Evolutionary conservation across 2,888 invertebrate species (phyloP), one percentile per base, ranked within the genome.

Genomic region (Caprella mutica): DNA sequence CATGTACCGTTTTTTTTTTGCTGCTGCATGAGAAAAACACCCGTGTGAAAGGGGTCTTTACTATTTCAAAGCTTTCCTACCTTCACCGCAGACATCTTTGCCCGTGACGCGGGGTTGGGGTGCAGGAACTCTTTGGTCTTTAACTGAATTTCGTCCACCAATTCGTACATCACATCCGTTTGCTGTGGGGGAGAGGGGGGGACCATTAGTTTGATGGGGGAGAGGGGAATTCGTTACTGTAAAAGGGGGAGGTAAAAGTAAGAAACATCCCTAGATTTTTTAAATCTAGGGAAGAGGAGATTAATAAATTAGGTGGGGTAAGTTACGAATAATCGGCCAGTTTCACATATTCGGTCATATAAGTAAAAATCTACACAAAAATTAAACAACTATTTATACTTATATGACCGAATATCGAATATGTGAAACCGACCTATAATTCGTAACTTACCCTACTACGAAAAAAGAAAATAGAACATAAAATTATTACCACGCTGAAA

Each of bases 41-140:
- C n/a, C n/a, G n/a, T n/a, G n/a, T n/a, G n/a, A n/a, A n/a, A n/a
- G n/a, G n/a, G n/a, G n/a, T n/a, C n/a, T n/a, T n/a, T n/a, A n/a
- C n/a, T n/a, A n/a, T n/a, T n/a, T n/a, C n/a, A n/a, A n/a, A n/a
- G n/a, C n/a, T n/a, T n/a, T n/a, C n/a, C n/a, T n/a, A n/a, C n/a
- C 88, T 75, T 91, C 38, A 91, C 90, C 57, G 90, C 90, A 5
- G 90, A 89, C 91, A 91, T 91, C 76, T 91, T 91, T 39, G 90
- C 91, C 58, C 91, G 78, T 17, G 90, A 90, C 63, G 88, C 94
- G 56, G 98, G 98, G 78, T 99, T 99, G 54, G 98, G 98, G 74
- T 99, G 98, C 43, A 99, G 81, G 74, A 90, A 97, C 77, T 99
- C 98, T 78, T 94, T 96, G 58, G 97, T 96, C 78, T 96, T 94